Evolutionary conservation across 1,140 invertebrate species (phyloP), one percentile per base, ranked within the genome.

Genomic region (Micrasema longulum): DNA sequence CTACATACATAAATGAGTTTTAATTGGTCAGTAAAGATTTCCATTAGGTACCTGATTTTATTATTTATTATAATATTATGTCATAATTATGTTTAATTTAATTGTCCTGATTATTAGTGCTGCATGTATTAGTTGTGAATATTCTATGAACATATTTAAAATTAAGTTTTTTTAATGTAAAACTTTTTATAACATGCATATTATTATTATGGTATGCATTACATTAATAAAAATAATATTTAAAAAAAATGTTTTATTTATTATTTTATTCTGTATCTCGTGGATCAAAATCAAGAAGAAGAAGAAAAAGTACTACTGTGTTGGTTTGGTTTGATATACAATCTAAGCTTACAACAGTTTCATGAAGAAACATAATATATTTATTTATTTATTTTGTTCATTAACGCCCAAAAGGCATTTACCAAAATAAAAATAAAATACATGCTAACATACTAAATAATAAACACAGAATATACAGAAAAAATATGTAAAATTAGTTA

Each of bases 31-130:
- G 41, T 45, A 64, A 64, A 31, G 14, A 47, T 64, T 64, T n/a
- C 41, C n/a, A 47, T 64, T 45, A 47, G 20, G 62, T 47, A 64
- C 62, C 62, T 64, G 62, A 64, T 64, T 47, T 64, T 64, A 26
- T 7, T 64, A 48, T 64, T 47, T 64, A n/a, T 64, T 47, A 14
- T n/a, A 7, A 64, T n/a, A 48, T 64, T 62, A 10, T 20, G 16
- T 47, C 45, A 23, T 47, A 64, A 43, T 31, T 55, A 26, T 16
- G 47, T 35, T n/a, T 38, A 26, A 48, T 64, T 64, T 12, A 26
- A 60, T 38, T 62, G 16, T 62, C 31, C 31, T 18, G 7, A 16
- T 26, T 35, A 55, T 55, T 48, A 48, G 4, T 14, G 45, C 45
- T 52, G 48, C 64, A 55, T 31, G 26, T 55, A 68, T n/a, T n/a